A percentile compares a stretch with the other conserved stretches of the same genome.
phyloP scores from a whole-genome alignment of 2,888 invertebrate species.

The Amblyjoppa fuscipennis region DNA sequence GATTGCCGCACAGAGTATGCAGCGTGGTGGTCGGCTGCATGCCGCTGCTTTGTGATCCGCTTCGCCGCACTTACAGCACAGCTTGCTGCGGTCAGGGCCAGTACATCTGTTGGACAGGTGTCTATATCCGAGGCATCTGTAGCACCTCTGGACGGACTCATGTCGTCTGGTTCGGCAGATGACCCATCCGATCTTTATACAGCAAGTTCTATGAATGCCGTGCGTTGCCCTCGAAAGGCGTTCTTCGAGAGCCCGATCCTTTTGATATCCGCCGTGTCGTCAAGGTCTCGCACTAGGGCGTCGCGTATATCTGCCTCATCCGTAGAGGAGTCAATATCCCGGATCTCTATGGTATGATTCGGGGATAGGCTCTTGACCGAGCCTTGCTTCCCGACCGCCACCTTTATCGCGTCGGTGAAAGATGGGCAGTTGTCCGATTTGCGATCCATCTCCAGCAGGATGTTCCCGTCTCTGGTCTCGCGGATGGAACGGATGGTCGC shows the following conservation, averaged over 20 bases:
- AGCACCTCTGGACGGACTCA: neutral
- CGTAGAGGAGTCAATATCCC: conserved; percentile 35
- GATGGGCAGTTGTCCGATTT: conserved; percentile 30
- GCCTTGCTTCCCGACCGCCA: conserved; percentile 29
- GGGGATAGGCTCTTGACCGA: conserved; percentile 30
- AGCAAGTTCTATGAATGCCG: conserved; percentile 22
- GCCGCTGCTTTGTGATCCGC: conserved; percentile 60
- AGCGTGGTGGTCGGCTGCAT: conserved; percentile 45
- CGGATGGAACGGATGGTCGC: conserved; percentile 39
- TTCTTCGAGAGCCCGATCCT: conserved; percentile 51
- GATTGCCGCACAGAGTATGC: conserved; percentile 61
- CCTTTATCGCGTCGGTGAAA: conserved; percentile 45
- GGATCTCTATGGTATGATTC: conserved; percentile 40
- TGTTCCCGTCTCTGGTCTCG: conserved; percentile 50
- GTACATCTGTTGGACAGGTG: conserved; percentile 36
- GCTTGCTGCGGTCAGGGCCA: conserved; percentile 58
- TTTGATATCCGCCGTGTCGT: conserved; percentile 19
- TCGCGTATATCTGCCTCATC: conserved; percentile 3
- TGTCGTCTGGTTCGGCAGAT: conserved; percentile 27
- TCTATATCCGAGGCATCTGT: conserved; percentile 46
- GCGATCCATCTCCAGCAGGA: conserved; percentile 50
- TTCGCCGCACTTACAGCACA: conserved; percentile 69
- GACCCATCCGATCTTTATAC: conserved; percentile 51
- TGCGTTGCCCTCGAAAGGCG: conserved; percentile 38
- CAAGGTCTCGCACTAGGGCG: conserved; percentile 16